Evolutionary conservation across 2,797 vertebrate species (phyloP).

Genomic region (Dendrocincla tyrannina): DNA sequence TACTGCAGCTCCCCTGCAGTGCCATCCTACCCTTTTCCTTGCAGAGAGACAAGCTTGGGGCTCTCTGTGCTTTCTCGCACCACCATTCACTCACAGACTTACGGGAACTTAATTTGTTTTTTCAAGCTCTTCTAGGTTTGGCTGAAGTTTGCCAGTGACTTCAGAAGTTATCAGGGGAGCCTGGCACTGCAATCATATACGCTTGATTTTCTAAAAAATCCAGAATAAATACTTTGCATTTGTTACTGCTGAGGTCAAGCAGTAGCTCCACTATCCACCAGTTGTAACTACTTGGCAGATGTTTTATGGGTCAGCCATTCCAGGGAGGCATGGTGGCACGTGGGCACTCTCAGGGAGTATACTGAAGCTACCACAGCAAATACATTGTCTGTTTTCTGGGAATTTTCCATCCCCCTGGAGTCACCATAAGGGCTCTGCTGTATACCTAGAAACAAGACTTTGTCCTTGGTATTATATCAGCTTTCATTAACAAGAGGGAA

Average conservation of each 20-base stretch:
- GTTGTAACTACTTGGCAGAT: background rate
- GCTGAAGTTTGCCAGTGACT: background rate
- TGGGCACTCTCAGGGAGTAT: background rate
- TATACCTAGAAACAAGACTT: background rate
- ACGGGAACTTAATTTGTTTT: background rate
- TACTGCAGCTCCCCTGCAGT: background rate
- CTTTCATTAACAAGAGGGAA: background rate
- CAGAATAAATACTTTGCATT: background rate
- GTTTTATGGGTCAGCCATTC: background rate
- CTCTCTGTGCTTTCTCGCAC: background rate
- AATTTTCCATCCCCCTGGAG: background rate
- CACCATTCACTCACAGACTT: fast-evolving
- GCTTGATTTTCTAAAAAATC: background rate
- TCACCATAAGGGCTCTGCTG: background rate
- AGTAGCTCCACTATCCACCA: background rate
- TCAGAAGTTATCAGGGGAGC: background rate
- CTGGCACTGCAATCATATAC: background rate
- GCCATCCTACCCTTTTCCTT: background rate
- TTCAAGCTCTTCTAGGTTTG: background rate
- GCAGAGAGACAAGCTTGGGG: background rate
- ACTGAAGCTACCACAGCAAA: background rate
- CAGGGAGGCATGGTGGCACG: background rate
- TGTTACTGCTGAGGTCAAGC: background rate
- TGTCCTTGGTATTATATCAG: background rate
- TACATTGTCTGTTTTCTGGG: background rate